Evolutionary conservation across 1,140 invertebrate genomes (phyloP).

Genomic region (Hermatobates lingyangjiaoensis): DNA sequence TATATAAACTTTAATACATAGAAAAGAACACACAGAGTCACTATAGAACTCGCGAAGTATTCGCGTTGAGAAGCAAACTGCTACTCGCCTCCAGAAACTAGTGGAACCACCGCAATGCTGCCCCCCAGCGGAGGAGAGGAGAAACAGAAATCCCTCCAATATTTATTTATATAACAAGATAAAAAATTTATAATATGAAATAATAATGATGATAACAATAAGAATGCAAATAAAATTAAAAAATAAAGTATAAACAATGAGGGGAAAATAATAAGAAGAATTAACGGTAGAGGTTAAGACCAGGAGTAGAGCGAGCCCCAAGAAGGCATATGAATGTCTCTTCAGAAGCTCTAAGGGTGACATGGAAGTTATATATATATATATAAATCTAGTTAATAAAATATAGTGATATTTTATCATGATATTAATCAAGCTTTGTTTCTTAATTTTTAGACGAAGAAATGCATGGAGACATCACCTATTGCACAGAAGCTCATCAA

Average conservation of each 20-base stretch:
- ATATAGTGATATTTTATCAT: neutral
- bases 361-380: neutral
- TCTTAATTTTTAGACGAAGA: neutral
- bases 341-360: neutral
- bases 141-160: too few species aligned
- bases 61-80: too few species aligned
- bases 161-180: too few species aligned
- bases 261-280: neutral
- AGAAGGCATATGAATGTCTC: neutral
- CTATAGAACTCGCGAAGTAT: too few species aligned
- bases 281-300: neutral
- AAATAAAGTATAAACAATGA: neutral
- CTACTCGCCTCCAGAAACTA: too few species aligned
- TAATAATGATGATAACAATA: too few species aligned
- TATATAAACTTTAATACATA: too few species aligned
- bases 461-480: neutral
- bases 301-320: neutral
- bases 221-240: too few species aligned
- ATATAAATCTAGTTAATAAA: neutral
- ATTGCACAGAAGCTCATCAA: neutral
- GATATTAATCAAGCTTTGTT: neutral
- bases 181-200: too few species aligned
- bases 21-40: too few species aligned
- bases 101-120: too few species aligned
- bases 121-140: too few species aligned